Evolutionary conservation across 2,113 vertebrate species (phyloP).

Genomic region (human (Homo sapiens)): DNA sequence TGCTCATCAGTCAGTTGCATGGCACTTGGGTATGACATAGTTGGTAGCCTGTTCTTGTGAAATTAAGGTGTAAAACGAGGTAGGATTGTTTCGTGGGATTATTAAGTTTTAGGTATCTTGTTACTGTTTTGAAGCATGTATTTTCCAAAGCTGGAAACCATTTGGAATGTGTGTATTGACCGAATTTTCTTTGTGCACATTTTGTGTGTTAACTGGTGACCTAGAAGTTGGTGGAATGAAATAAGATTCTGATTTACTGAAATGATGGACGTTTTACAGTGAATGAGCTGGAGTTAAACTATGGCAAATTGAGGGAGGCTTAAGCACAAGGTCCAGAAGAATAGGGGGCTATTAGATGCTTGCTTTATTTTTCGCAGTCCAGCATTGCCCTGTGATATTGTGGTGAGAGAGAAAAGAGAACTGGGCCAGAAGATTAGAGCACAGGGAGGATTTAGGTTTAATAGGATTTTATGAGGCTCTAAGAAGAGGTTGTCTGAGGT

Average conservation of each 20-base stretch:
- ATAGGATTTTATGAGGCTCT: constrained; percentile 61
- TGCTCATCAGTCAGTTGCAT: background rate
- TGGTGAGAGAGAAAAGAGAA: background rate
- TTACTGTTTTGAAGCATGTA: constrained; percentile 27
- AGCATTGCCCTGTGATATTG: background rate
- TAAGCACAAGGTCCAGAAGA: background rate
- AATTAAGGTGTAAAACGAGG: constrained; percentile 27
- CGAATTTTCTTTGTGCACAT: background rate
- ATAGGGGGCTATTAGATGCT: background rate
- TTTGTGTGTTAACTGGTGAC: background rate
- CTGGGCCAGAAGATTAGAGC: constrained; percentile 30
- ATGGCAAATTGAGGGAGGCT: background rate
- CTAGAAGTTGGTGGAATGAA: background rate
- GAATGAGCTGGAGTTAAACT: background rate
- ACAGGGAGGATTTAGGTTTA: constrained; percentile 29
- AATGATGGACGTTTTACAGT: background rate
- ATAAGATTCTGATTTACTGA: background rate
- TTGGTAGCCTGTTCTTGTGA: background rate
- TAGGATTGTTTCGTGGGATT: constrained; percentile 26
- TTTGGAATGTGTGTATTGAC: background rate
- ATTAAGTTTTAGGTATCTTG: background rate
- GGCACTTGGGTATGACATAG: background rate
- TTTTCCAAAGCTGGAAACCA: constrained; percentile 35
- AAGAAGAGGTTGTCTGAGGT: constrained; percentile 44
- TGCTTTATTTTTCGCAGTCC: background rate